Conservation (phyloP, 2,888 invertebrate genomes). For the Diarsia rubi region DNA sequence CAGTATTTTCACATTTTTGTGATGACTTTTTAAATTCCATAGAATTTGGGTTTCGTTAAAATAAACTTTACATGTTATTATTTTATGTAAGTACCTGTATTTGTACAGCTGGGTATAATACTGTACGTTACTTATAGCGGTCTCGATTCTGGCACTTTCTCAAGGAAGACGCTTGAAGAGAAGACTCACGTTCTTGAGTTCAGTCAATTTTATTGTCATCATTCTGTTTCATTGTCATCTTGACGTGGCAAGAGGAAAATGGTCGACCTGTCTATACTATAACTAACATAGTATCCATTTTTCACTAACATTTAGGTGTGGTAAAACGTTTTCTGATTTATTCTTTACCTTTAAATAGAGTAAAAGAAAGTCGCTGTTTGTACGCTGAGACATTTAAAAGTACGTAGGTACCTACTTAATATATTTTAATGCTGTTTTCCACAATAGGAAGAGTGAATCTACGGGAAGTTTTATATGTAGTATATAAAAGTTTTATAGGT, state of each 20-base stretch:
- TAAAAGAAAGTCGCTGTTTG: no score
- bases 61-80: no score
- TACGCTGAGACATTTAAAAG: no score
- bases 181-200: background rate
- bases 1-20: background rate
- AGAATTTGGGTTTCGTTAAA: background rate
- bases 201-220: background rate
- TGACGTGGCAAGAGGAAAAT: background rate
- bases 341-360: no score
- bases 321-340: no score
- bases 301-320: background rate
- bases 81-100: background rate
- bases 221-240: background rate
- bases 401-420: no score
- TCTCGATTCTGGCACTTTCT: background rate
- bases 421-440: no score
- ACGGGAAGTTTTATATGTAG: no score
- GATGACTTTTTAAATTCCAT: background rate
- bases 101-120: background rate
- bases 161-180: background rate
- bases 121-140: background rate
- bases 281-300: background rate
- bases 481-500: no score
- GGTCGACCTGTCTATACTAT: background rate
- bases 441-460: no score